Evolutionary conservation across 2,888 invertebrate genomes (phyloP), one percentile per base, ranked within the genome.

Genomic region (Cheilosia impressa): DNA sequence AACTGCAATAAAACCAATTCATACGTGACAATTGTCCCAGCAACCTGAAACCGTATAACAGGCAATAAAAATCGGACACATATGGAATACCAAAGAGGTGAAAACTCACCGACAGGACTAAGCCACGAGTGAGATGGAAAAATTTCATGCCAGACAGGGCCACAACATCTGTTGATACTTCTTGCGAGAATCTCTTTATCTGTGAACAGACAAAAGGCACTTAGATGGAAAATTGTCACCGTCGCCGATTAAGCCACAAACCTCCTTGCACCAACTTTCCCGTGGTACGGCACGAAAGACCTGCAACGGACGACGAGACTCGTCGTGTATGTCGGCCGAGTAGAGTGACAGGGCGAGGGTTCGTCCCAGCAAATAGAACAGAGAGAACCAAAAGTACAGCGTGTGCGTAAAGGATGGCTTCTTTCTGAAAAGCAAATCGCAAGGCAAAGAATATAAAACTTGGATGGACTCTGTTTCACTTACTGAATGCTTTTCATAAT

Each of bases 1-100:
- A 94, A 94, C 88, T 94, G 94, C 75, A 94, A 90, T 52, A 94
- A 90, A 10, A 94, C 94, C 22, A 95, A 91, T 89, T 95, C 94
- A 87, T 94, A 94, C 50, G 94, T 94, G 3, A 94, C 91, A 73
- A 94, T 93, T 10, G 93, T 93, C 19, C 94, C 94, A 31, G 93
- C 94, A 31, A 93, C 93, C 93, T 93, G 90, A 34, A 45, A 2
- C 13, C 47, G 7, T 9, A 38, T 1, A 57, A 41, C 34, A 62
- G 38, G 0, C 9, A 53, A 31, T 62, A 55, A 41, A 52, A 24
- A 10, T 52, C 45, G 24, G 7, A 41, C 13, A 43, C 24, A 34
- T 53, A 17, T 22, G n/a, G 47, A 27, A 31, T 10, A 52, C 19
- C 4, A 24, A 52, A 24, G 4, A 19, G 41, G 24, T 38, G 10